phyloP scores from a whole-genome alignment of 2,113 vertebrate species.

The Barbus barbus region DNA sequence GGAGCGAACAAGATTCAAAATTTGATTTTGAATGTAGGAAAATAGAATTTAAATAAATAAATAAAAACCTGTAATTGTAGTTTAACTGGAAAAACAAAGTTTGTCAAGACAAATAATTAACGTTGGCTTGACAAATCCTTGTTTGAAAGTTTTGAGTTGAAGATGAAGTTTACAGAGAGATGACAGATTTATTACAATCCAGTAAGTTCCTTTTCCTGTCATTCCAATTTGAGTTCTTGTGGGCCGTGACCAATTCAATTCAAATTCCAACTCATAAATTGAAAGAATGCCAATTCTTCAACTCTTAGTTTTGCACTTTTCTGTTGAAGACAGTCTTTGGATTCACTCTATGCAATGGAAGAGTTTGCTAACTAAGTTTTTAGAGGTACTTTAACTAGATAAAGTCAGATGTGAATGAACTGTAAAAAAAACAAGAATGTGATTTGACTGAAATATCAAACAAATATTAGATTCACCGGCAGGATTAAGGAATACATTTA shows the following conservation, averaged over 20 bases:
- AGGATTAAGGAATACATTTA: constrained; percentile 62
- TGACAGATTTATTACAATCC: neutral
- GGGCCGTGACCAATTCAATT: neutral
- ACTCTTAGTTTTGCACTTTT: neutral
- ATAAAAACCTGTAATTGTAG: neutral
- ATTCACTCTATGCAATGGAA: neutral
- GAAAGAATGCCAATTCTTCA: neutral
- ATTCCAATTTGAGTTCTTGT: neutral
- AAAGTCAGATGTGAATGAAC: neutral
- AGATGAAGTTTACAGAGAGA: neutral
- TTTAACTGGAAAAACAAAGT: neutral
- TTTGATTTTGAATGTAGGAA: neutral
- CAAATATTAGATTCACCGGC: constrained; percentile 51
- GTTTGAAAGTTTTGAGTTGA: neutral
- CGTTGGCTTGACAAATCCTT: neutral
- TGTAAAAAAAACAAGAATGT: constrained; percentile 6
- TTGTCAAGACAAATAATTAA: neutral
- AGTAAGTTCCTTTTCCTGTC: neutral
- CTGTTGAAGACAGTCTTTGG: neutral
- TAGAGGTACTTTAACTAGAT: neutral
- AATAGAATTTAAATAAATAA: neutral
- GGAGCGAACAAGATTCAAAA: neutral
- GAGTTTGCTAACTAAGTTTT: constrained; percentile 18
- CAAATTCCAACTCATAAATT: neutral
- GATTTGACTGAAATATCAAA: constrained; percentile 21